Evolutionary conservation across 2,797 vertebrate species (phyloP).

Genomic region (Craterocephalus amniculus): DNA sequence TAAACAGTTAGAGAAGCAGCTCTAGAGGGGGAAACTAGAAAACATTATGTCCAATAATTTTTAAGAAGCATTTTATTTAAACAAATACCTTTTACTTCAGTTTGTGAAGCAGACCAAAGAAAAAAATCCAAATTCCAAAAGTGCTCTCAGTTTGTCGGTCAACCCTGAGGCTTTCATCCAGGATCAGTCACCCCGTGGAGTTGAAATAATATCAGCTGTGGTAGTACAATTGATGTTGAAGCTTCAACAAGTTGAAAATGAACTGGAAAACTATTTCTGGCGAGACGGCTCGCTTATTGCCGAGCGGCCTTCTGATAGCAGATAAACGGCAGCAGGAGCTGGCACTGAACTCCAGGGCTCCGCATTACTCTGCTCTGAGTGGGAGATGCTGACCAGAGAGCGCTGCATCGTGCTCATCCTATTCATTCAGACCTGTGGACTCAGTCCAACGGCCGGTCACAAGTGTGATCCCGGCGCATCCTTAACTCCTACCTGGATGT

Average conservation of each 20-base stretch:
- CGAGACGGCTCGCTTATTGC: slow-evolving; percentile 49
- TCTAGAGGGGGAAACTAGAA: neutral
- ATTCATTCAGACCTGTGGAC: slow-evolving; percentile 35
- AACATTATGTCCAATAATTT: neutral
- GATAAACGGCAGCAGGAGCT: slow-evolving; percentile 57
- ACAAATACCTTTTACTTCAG: neutral
- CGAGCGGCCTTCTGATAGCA: slow-evolving; percentile 64
- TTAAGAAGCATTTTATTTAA: neutral
- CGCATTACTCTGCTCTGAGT: slow-evolving; percentile 56
- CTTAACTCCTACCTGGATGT: slow-evolving; percentile 1
- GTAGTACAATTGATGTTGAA: slow-evolving; percentile 37
- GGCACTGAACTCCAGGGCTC: slow-evolving; percentile 40
- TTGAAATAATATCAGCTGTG: slow-evolving; percentile 40
- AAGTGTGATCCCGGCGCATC: slow-evolving; percentile 2
- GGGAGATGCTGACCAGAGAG: slow-evolving; percentile 52
- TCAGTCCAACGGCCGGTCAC: slow-evolving; percentile 15
- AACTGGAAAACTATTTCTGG: slow-evolving; percentile 56
- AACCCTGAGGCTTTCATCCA: slow-evolving; percentile 34
- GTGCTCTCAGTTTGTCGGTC: slow-evolving; percentile 22
- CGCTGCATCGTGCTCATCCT: slow-evolving; percentile 26
- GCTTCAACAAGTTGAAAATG: slow-evolving; percentile 59
- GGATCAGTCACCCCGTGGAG: slow-evolving; percentile 25
- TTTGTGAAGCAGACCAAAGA: slow-evolving; percentile 11
- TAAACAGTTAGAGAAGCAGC: neutral
- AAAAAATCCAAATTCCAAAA: slow-evolving; percentile 12